Evolutionary conservation across 1,140 invertebrate species (phyloP), one percentile per base, ranked within the genome.

Genomic region (Andricus grossulariae): DNA sequence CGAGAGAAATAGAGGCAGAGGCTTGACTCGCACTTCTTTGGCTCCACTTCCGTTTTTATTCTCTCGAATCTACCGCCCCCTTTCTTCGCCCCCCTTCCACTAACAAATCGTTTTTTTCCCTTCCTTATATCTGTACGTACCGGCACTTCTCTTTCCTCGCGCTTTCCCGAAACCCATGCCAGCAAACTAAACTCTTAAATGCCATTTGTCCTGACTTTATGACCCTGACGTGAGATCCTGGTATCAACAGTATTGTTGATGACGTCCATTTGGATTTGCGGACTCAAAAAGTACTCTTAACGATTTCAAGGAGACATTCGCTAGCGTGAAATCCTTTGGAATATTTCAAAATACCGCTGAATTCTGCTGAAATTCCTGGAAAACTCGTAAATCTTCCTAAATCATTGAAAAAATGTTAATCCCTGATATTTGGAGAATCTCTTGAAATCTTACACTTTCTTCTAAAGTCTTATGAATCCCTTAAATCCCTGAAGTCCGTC

Each of bases 161-260:
- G 32, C 51, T 50, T 52, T 60, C 51, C 15, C 10, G n/a, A 75
- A 75, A 4, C 16, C 19, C 39, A 19, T 73, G 55, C 60, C 73
- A 74, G 16, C 39, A 74, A 71, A 72, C 71, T 78, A 57, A 84
- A 81, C 81, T 80, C 79, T 80, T 85, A 80, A 85, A 83, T 57
- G 77, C 84, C 84, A 83, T 84, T 87, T 85, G 80, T 87, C 80
- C 81, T 70, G 39, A 79, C 83, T 87, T 86, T 87, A 87, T 80
- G 81, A 80, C 54, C 75, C 57, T 73, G 55, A 70, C 74, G 76
- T 87, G 84, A 82, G 74, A 82, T 74, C 60, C 50, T 16, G 76
- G 77, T 79, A 86, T 86, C 85, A 86, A 86, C 85, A 80, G 70
- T 54, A 19, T 81, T 80, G 77, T 78, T 83, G 80, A 85, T 84